Conservation (phyloP, 2,113 vertebrate genomes). For the Thomomys bottae region DNA sequence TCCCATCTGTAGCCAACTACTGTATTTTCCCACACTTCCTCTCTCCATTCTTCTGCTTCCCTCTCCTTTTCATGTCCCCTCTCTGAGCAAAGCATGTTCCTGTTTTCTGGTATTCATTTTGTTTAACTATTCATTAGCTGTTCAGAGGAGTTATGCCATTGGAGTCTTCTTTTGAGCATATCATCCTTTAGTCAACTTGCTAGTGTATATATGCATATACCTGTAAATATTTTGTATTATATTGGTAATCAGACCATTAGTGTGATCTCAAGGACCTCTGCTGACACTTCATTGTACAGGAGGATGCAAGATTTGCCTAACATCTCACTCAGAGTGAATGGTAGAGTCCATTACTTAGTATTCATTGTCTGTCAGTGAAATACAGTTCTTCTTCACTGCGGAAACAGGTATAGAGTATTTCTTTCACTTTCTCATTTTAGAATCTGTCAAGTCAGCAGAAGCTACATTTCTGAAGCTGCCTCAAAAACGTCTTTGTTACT, state of each 20-base stretch:
- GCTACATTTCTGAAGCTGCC: not conserved
- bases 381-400: not conserved
- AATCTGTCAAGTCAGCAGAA: not conserved
- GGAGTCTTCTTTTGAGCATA: no score
- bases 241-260: not conserved
- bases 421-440: not conserved
- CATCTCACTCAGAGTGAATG: not conserved
- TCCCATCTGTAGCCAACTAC: no score
- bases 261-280: no score
- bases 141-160: no score
- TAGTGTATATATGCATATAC: rapidly evolving
- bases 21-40: no score
- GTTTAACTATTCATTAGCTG: no score
- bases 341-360: not conserved
- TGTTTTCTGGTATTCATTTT: no score
- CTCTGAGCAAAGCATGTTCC: no score
- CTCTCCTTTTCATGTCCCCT: no score
- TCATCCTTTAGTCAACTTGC: no score
- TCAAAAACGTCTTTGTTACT: not conserved
- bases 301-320: not conserved
- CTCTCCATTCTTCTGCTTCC: no score
- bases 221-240: not conserved
- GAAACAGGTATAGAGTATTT: not conserved
- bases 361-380: not conserved
- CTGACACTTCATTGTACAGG: rapidly evolving